Base-by-base conservation (phyloP, 2,797 vertebrate genomes). In the Uromys caudimaculatus region DNA sequence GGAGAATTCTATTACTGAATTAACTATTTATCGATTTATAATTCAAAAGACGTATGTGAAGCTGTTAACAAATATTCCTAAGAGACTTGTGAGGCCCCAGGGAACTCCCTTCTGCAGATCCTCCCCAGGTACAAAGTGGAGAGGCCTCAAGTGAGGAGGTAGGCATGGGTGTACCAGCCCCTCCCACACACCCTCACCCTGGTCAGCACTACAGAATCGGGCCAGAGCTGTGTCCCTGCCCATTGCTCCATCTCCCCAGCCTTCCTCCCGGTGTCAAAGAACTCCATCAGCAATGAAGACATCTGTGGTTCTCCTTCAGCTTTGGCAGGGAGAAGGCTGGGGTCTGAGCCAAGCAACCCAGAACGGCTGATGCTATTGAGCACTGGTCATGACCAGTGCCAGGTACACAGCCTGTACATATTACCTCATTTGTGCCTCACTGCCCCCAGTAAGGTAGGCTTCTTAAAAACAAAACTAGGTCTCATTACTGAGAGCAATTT, bases 11-110 rank as follows among this genome's bases (percentile, higher is more conserved):
- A 99, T 99, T 99, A 99, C 99, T 99, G 98, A 99, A 99, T 99
- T 99, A 99, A 99, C 99, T 99, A 99, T 99, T 99, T 99, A 99
- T 99, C 97, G 99, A 99, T 99, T 99, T 99, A 99, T 99, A 99
- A 99, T 99, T 99, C 99, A 99, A 99, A 99, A 99, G 99, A 99
- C 99, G 99, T 99, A 99, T 99, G 99, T 98, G 95, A 87, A 95
- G 97, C 98, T 98, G 98, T 98, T 98, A 98, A 98, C 99, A 98
- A 99, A 98, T 98, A 98, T 98, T 98, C 98, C 98, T 98, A 98
- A 98, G 98, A 88, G 97, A 98, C 98, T 98, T 99, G 98, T 97
- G 98, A 98, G 98, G 98, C 99, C 99, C 98, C 98, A 96, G 95
- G 98, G 98, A 98, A 98, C 98, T 98, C 98, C 98, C 98, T 98